Base-by-base conservation (phyloP, 1,140 invertebrate genomes). In the Aphelenchoides avenae region DNA sequence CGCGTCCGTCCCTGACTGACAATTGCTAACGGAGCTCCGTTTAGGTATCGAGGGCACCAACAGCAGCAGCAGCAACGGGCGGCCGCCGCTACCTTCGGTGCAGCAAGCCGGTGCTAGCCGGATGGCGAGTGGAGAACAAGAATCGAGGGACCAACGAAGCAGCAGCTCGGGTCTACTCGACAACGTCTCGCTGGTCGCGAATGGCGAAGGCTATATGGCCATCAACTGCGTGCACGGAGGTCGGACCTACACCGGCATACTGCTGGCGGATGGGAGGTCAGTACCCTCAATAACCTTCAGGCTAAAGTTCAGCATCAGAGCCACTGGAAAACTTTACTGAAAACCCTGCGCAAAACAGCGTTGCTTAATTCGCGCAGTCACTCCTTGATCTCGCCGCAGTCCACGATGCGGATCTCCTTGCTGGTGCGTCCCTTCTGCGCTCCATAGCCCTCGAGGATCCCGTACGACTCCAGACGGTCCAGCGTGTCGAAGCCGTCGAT, bases 401-500 rank as follows among this genome's bases (percentile, higher is more conserved):
- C 26, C n/a, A 15, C 15, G 27, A 52, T 52, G 27, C 3, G 44
- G 13, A 52, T 52, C 46, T 52, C 43, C 18, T 50, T 53, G 13
- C 18, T 52, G 4, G 51, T 52, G 20, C 26, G 5, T 4, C 51
- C 51, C 55, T 52, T 52, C 27, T 52, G 51, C 11, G 51, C 51
- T 30, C 51, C 51, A 53, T 52, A 52, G 3, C 51, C 51, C 34
- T 52, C 27, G 4, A 52, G 22, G 6, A 30, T 52, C 30, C 51
- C 51, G 27, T 54, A 52, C 4, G 44, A 20, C 48, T 52, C 51
- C 5, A 52, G 18, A n/a, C 43, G 44, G 18, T 52, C 51, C 43
- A 52, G 48, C 5, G 51, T 53, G 3, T 52, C 52, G 13, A 20
- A 52, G 4, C 51, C 51, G 20, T 52, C 51, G n/a, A 29, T 51